Conservation (phyloP, 1,140 invertebrate species). For the Dendroctonus valens region DNA sequence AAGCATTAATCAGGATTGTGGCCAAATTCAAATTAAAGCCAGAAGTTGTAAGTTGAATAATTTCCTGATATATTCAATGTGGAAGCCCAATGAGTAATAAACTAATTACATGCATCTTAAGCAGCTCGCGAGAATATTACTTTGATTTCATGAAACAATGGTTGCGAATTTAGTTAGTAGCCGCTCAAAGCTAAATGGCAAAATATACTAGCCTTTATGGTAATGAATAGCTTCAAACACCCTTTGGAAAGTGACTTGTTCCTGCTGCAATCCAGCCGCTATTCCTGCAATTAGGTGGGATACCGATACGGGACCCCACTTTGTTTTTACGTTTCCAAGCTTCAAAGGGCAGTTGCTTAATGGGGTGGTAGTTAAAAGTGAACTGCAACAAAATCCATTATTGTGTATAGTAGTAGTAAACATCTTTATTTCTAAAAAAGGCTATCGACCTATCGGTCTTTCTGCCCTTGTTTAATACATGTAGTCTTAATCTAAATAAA, state of each 20-base stretch:
- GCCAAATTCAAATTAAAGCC: neutral
- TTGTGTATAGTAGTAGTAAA: too few relatives aligned
- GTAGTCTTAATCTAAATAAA: too few relatives aligned
- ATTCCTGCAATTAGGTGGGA: conserved; percentile 59
- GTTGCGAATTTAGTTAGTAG: too few relatives aligned
- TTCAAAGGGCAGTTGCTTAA: conserved; percentile 59
- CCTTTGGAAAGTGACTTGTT: conserved; percentile 52
- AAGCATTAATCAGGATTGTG: conserved; percentile 5
- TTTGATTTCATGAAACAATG: too few relatives aligned
- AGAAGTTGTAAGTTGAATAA: neutral
- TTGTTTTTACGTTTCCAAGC: conserved; percentile 59
- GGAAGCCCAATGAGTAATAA: too few relatives aligned
- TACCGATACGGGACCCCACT: conserved; percentile 58
- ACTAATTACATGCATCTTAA: too few relatives aligned
- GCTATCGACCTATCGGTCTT: too few relatives aligned
- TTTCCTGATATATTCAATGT: too few relatives aligned
- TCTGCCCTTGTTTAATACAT: too few relatives aligned
- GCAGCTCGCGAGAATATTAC: too few relatives aligned
- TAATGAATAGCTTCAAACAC: conserved; percentile 35
- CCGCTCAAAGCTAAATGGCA: conserved; percentile 1
- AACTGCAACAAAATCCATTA: neutral
- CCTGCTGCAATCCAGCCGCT: conserved; percentile 58
- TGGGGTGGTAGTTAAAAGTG: neutral
- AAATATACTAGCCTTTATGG: conserved; percentile 24
- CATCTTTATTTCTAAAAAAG: too few relatives aligned